Evolutionary conservation across 2,113 vertebrate species (phyloP), one percentile per base, ranked within the genome.

Genomic region (Mormoops blainvillei): DNA sequence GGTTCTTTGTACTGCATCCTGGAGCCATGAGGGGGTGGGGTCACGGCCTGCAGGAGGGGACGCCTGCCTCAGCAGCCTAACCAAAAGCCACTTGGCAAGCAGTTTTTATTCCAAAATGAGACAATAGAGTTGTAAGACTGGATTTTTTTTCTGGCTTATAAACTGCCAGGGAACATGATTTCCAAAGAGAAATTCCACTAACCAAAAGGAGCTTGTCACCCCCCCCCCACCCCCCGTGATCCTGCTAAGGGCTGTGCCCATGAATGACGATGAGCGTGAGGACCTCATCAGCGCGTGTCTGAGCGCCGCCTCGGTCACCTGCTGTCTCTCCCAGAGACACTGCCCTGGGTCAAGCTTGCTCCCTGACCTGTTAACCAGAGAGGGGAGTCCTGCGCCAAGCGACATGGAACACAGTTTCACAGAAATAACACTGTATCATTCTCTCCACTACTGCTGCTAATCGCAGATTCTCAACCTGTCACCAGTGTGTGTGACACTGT

Each of bases 211-310:
- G 24, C 65, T 20, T 3, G 13, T 63, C 24, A 61, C 10, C 58
- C 56, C 7, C 14, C 18, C 8, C 4, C 31, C 24, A 61, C 10
- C 58, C 56, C 7, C 14, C 18, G 0, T 36, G 65, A 20, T 16
- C 5, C n/a, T 1, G 5, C n/a, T 5, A 1, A 14, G 43, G 33
- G 12, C 50, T 12, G 8, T 0, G 2, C 0, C 0, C 26, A 2
- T 4, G 48, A 45, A 2, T 2, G 14, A 33, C 41, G n/a, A 52
- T 43, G 41, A 1, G 13, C 0, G 6, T 33, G 18, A 15, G 61
- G 22, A 14, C 18, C n/a, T 28, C 11, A 0, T 33, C 26, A 48
- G 7, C 41, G 33, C 5, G 61, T 14, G 13, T 63, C 61, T 5
- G 13, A 14, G 61, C 12, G 5, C 63, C 31, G 15, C 14, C 33